Conservation (phyloP, 2,888 invertebrate species). For the Lasiommata megera region DNA sequence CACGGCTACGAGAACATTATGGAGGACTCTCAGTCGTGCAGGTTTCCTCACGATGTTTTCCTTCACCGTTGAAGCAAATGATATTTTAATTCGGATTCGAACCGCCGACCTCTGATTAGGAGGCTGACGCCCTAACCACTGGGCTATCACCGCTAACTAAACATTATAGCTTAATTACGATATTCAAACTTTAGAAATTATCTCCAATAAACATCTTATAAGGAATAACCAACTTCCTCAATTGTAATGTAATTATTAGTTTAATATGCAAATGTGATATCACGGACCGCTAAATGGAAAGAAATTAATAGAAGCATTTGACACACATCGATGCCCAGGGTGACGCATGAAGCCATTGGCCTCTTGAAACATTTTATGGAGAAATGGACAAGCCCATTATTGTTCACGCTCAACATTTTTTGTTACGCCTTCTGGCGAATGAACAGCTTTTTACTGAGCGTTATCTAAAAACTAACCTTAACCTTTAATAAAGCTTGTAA, state of each 20-base stretch:
- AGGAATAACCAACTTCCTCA: neutral
- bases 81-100: no score
- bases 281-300: slow-evolving; percentile 15
- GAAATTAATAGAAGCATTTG: slow-evolving; percentile 20
- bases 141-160: no score
- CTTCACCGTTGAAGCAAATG: no score
- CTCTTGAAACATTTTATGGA: slow-evolving; percentile 18
- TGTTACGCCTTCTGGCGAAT: slow-evolving; percentile 10
- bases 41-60: no score
- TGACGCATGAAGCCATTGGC: slow-evolving; percentile 31
- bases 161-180: no score
- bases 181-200: neutral
- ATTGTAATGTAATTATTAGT: slow-evolving; percentile 1
- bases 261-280: slow-evolving; percentile 14
- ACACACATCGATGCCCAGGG: slow-evolving; percentile 24
- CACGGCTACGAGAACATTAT: no score
- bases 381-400: slow-evolving; percentile 17
- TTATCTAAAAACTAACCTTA: slow-evolving; percentile 27
- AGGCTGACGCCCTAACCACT: no score
- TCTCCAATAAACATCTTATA: neutral
- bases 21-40: no score
- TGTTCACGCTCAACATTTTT: slow-evolving; percentile 19
- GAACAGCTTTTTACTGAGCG: slow-evolving; percentile 10
- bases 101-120: no score
- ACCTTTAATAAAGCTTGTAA: slow-evolving; percentile 29